These are phyloP conservation scores for Drosophila paranaensis DNA, from an alignment of 2,888 invertebrate genomes.

Conservation along the genomic window DNA sequence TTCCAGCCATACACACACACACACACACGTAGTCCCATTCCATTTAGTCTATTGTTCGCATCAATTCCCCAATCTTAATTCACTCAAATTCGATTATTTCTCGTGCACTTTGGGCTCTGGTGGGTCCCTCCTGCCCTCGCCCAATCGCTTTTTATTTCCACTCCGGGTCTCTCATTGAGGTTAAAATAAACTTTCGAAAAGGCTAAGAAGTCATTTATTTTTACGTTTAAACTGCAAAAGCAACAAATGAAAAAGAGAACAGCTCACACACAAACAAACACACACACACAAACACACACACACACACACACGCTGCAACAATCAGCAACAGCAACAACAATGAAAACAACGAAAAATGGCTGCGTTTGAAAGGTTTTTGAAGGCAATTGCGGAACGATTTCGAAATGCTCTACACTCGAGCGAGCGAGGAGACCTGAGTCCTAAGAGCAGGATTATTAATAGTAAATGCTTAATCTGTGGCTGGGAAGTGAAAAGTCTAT, in stretches of 20 bases:
- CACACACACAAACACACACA: constrained; percentile 20
- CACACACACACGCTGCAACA: constrained; percentile 44
- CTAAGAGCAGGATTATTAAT: neutral
- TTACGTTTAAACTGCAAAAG: constrained; percentile 73
- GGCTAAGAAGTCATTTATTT: constrained; percentile 80
- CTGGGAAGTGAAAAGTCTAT: neutral
- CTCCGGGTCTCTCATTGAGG: constrained; percentile 52
- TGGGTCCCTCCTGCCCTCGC: constrained; percentile 4
- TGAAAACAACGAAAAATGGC: constrained; percentile 30
- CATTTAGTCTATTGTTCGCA: constrained; percentile 66
- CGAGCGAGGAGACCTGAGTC: neutral
- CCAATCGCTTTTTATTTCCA: constrained; percentile 24
- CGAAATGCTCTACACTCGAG: constrained; percentile 30
- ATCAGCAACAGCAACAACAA: constrained; percentile 38
- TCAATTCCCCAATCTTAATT: constrained; percentile 81
- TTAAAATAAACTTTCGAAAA: constrained; percentile 75
- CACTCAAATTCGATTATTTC: constrained; percentile 82
- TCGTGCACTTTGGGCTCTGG: constrained; percentile 64
- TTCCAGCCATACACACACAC: constrained; percentile 46
- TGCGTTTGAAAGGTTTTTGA: constrained; percentile 23
- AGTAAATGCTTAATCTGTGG: neutral
- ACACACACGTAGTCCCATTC: constrained; percentile 19
- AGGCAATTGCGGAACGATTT: constrained; percentile 28
- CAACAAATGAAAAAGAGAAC: constrained; percentile 63
- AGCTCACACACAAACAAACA: constrained; percentile 18